phyloP scores from a whole-genome alignment of 2,113 vertebrate genomes.

The Grantiella picta region DNA sequence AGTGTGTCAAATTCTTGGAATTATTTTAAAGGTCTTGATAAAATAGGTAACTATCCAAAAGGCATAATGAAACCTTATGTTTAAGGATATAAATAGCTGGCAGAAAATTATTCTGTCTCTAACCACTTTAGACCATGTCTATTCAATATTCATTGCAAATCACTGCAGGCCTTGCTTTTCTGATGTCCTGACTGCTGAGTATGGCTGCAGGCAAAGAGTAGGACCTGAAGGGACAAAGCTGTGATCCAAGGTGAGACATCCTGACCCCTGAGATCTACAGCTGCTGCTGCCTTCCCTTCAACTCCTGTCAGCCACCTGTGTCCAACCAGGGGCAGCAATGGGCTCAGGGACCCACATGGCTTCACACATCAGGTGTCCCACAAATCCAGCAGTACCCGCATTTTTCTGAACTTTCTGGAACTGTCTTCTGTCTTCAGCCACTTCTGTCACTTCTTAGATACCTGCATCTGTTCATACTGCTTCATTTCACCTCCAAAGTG shows the following conservation, averaged over 20 bases:
- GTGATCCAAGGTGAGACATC: background rate
- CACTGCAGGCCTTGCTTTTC: background rate
- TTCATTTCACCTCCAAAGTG: background rate
- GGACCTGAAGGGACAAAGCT: background rate
- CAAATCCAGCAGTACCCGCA: background rate
- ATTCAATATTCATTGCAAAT: background rate
- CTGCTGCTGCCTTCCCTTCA: background rate
- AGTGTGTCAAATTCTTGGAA: conserved; percentile 38
- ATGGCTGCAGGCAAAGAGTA: background rate
- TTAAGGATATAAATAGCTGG: conserved; percentile 23
- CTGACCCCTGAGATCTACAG: background rate
- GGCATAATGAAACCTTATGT: background rate
- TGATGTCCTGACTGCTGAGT: background rate
- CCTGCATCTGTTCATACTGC: background rate
- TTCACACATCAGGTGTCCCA: background rate
- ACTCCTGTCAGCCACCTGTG: background rate
- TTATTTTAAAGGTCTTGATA: background rate
- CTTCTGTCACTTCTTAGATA: background rate
- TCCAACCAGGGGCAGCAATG: background rate
- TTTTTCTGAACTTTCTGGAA: background rate
- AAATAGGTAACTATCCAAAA: background rate
- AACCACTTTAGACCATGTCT: background rate
- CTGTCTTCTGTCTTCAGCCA: background rate
- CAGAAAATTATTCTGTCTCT: conserved; percentile 1
- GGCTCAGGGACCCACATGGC: background rate